A percentile compares a stretch with the other conserved stretches of the same genome.
These are phyloP conservation scores for Hydrozoanthus tunicans DNA, from an alignment of 64 coral and sea anemone genomes.

Conservation along the genomic window DNA sequence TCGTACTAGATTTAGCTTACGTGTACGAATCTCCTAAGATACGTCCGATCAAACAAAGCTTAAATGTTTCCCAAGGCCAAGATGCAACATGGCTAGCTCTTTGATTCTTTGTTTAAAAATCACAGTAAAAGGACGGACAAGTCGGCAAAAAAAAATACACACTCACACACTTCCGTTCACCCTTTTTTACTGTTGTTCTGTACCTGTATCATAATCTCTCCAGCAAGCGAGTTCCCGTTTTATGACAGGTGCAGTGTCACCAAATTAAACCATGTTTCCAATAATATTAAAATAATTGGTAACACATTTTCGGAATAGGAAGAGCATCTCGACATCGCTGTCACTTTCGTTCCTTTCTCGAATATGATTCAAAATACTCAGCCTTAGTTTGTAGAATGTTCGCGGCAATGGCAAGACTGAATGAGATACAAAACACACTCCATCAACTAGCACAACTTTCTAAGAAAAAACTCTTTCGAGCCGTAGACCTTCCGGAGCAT, in stretches of 20 bases:
- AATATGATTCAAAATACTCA: constrained; percentile 15
- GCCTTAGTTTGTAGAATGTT: neutral
- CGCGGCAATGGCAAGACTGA: constrained; percentile 9
- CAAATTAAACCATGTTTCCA: constrained; percentile 16
- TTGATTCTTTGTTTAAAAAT: no score
- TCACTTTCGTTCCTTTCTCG: constrained; percentile 2
- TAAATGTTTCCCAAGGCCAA: no score
- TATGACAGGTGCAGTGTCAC: constrained; percentile 6
- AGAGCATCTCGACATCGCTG: constrained; percentile 23
- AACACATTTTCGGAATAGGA: constrained; percentile 1
- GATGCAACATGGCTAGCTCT: no score
- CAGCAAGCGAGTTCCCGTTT: no score
- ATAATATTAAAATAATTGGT: neutral
- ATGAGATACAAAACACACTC: constrained; percentile 32
- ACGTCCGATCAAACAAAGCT: no score
- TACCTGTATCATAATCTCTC: no score
- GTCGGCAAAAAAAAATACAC: no score
- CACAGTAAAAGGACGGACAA: no score
- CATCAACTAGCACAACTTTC: constrained; percentile 19
- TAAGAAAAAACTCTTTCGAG: neutral
- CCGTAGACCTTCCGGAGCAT: constrained; percentile 5
- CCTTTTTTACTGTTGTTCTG: no score
- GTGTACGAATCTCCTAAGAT: no score
- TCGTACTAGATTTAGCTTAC: no score
- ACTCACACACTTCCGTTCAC: no score